phyloP scores from a whole-genome alignment of 92 coral and sea anemone genomes.

The Palythoa grandiflora region DNA sequence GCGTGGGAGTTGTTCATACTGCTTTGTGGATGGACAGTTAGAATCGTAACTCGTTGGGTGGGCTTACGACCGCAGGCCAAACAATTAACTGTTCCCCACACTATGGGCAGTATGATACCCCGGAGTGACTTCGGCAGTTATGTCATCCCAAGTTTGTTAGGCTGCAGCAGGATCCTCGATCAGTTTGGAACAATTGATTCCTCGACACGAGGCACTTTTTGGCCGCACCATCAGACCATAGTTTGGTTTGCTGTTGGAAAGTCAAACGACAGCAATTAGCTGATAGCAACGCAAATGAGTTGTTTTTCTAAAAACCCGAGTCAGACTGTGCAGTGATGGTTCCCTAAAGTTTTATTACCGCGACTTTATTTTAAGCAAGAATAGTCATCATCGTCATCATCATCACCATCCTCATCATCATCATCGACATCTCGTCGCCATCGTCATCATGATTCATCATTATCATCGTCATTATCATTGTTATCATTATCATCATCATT shows the following conservation, averaged over 20 bases:
- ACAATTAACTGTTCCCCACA: neutral
- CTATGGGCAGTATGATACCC: neutral
- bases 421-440: neutral
- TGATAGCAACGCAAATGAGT: neutral
- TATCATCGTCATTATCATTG: neutral
- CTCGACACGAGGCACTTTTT: constrained; percentile 83
- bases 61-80: neutral
- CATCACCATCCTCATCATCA: no score
- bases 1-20: no score
- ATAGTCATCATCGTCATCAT: neutral
- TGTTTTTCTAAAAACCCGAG: neutral
- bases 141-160: neutral
- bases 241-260: constrained; percentile 77
- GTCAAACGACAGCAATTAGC: neutral
- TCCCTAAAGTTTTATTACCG: neutral
- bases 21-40: no score
- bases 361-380: neutral
- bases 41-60: no score
- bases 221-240: constrained; percentile 92
- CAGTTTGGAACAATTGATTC: constrained; percentile 79
- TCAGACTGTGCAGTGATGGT: neutral
- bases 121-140: neutral
- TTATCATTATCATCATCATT: neutral
- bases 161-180: constrained; percentile 32
- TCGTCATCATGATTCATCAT: neutral